Conservation (phyloP, 2,888 invertebrate genomes). For the Trachelus stipa region DNA sequence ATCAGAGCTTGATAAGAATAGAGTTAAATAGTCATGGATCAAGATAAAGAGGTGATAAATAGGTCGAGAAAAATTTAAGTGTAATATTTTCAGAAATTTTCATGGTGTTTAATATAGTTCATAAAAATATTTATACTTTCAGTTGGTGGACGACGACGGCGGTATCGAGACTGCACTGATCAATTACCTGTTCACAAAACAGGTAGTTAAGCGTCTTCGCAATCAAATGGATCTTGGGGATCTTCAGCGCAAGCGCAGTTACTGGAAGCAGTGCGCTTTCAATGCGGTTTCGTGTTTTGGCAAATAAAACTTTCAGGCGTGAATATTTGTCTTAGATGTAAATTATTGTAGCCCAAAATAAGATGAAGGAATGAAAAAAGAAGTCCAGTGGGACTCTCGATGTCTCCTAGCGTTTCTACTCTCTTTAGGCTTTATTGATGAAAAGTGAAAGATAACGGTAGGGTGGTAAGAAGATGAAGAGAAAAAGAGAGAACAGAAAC, state of each 20-base stretch:
- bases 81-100: neutral
- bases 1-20: too few relatives aligned
- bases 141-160: conserved; percentile 64
- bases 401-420: neutral
- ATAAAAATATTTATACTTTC: conserved; percentile 28
- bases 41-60: neutral
- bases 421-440: neutral
- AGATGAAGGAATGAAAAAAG: conserved; percentile 4
- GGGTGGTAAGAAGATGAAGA: neutral
- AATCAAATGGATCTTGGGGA: conserved; percentile 67
- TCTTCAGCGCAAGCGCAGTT: conserved; percentile 69
- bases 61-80: neutral
- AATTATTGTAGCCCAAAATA: conserved; percentile 21
- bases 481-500: neutral
- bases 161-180: conserved; percentile 67
- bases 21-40: neutral
- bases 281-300: conserved; percentile 72
- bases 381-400: neutral
- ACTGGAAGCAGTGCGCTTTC: conserved; percentile 72
- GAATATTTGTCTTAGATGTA: conserved; percentile 14
- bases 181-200: conserved; percentile 69
- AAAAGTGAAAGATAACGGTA: neutral
- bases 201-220: conserved; percentile 67
- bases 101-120: neutral
- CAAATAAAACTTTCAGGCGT: conserved; percentile 53